Base-by-base conservation (phyloP, 2,113 vertebrate species). In the Brachirus orientalis region DNA sequence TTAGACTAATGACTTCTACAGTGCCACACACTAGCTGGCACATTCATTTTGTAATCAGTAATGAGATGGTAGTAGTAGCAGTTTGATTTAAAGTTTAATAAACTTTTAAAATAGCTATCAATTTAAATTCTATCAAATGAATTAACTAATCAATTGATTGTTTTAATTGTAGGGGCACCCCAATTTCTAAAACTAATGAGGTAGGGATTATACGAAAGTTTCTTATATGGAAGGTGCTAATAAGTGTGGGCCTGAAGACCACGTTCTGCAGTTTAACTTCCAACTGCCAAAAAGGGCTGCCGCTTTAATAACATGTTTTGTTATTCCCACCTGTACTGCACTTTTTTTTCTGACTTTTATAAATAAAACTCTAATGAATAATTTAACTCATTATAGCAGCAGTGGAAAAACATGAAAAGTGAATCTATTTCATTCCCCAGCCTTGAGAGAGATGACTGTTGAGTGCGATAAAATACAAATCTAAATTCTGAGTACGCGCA, bases 321-420 rank as follows among this genome's bases (percentile, higher is more conserved):
- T 28, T 28, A 28, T 28, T 28, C 5, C 11, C 14, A 33, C 17
- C 22, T 46, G 20, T 37, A 36, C 43, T 10, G 8, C 19, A 44
- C 19, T 38, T 13, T 44, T 69, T 28, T 17, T 18, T 44, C 12
- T 10, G 57, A 65, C 33, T 33, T 22, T 36, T 1, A 47, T 44
- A 9, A 55, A 72, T 35, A 63, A 37, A 58, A 33, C 22, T 20
- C 28, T 22, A 11, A 36, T 20, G 11, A 60, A 64, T 50, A 20
- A 7, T 2, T 19, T 9, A 14, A 4, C 40, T 40, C 44, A 45
- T 41, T 47, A 28, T 28, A 11, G 16, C 14, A 46, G 50, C n/a
- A 9, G 51, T 50, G 54, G 38, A 46, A 20, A 2, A 56, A 44
- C 22, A 55, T 36, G 19, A 50, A 55, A 71, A 35, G n/a, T 35